Percentiles rank a stretch among this genome's conserved stretches.
phyloP scores from a whole-genome alignment of 2,888 invertebrate species.

The Zaprionus lineosus region DNA sequence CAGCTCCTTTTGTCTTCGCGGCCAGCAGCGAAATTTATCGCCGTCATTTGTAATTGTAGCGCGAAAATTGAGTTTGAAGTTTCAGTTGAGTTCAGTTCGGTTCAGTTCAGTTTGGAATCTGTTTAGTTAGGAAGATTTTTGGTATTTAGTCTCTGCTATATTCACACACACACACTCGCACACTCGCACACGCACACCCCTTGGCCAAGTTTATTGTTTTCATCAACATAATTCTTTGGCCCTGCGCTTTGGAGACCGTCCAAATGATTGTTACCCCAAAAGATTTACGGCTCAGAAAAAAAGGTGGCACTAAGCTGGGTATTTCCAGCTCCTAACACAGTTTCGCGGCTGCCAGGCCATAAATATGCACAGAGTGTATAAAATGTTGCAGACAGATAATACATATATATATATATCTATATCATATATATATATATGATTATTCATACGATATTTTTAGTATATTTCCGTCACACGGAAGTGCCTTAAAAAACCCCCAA shows the following conservation, averaged over 20 bases:
- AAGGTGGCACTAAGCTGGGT: constrained; percentile 68
- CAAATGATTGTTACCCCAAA: constrained; percentile 70
- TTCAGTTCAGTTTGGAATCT: constrained; percentile 1
- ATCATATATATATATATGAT: constrained; percentile 11
- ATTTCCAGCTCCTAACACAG: constrained; percentile 51
- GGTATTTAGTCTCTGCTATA: no score
- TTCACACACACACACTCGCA: background rate
- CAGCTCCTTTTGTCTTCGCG: constrained; percentile 65
- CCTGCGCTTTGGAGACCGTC: constrained; percentile 64
- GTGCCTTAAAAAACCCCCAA: constrained; percentile 81
- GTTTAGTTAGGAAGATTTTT: no score
- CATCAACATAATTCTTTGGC: constrained; percentile 74
- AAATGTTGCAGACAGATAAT: constrained; percentile 40
- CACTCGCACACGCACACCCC: background rate
- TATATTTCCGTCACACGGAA: constrained; percentile 83
- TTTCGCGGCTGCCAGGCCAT: constrained; percentile 51
- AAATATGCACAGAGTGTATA: constrained; percentile 47
- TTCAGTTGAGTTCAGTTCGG: constrained; percentile 20
- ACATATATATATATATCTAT: constrained; percentile 29
- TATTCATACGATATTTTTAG: constrained; percentile 48
- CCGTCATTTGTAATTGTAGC: constrained; percentile 80
- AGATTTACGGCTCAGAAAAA: constrained; percentile 63
- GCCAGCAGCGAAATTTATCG: constrained; percentile 72
- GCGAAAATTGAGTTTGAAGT: constrained; percentile 78
- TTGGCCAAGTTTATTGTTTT: constrained; percentile 65